Evolutionary conservation across 2,888 invertebrate genomes (phyloP).

Genomic region (Catocala fraxini): DNA sequence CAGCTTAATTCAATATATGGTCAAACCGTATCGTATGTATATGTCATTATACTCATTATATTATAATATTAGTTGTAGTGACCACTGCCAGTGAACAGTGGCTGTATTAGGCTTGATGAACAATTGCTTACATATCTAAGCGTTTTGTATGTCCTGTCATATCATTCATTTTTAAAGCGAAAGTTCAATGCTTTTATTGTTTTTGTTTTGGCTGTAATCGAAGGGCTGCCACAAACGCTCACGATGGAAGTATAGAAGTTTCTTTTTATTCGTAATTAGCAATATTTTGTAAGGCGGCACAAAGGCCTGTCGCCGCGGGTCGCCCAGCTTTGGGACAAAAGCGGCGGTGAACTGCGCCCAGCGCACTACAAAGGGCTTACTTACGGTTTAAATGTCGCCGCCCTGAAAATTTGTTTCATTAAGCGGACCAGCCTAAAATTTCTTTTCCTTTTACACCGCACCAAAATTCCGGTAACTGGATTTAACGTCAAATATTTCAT

Average conservation of each 20-base stretch:
- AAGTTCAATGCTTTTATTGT: conserved; percentile 16
- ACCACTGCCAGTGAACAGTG: not conserved
- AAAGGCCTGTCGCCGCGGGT: conserved; percentile 75
- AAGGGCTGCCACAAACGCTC: conserved; percentile 36
- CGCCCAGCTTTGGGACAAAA: conserved; percentile 73
- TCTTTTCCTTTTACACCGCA: conserved; percentile 69
- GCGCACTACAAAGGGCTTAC: conserved; percentile 83
- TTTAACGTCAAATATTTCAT: conserved; percentile 68
- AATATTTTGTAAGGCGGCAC: conserved; percentile 77
- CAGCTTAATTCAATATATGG: conserved; percentile 1
- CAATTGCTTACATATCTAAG: not conserved
- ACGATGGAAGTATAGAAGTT: conserved; percentile 53
- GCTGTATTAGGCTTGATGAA: conserved; percentile 2
- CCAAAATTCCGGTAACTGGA: conserved; percentile 67
- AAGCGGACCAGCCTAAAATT: conserved; percentile 76
- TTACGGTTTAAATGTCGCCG: conserved; percentile 82
- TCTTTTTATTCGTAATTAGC: conserved; percentile 82
- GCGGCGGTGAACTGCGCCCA: conserved; percentile 57
- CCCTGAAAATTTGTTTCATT: conserved; percentile 86
- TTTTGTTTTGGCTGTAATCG: conserved; percentile 37
- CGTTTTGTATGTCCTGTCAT: not conserved
- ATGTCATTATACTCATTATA: too few relatives aligned
- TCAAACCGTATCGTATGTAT: conserved; percentile 3
- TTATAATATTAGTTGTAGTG: too few relatives aligned
- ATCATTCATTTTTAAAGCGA: conserved; percentile 8